Percentiles rank a stretch among this genome's conserved stretches.
phyloP scores from a whole-genome alignment of 2,888 invertebrate species.

The Leucoma salicis region DNA sequence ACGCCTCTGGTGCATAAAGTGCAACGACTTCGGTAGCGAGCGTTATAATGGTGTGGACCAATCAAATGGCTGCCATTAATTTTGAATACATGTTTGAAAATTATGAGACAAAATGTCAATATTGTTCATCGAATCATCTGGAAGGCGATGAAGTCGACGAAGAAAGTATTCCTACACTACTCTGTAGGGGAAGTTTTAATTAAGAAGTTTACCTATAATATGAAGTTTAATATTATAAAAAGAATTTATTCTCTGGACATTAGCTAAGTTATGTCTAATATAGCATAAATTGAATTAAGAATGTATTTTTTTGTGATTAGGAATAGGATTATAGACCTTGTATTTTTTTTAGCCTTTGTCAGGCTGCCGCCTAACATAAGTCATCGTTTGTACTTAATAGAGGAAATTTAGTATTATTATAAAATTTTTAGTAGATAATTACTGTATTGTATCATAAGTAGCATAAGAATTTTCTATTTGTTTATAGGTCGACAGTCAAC shows the following conservation, averaged over 20 bases:
- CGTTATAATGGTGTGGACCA: background rate
- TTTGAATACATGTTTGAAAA: background rate
- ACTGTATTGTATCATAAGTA: constrained; percentile 16
- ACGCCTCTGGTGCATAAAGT: constrained; percentile 39
- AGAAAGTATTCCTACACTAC: background rate
- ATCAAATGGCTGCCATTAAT: background rate
- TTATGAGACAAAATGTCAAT: background rate
- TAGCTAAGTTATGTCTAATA: too few relatives aligned
- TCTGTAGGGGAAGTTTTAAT: too few relatives aligned
- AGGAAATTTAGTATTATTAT: constrained; percentile 50
- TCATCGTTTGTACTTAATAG: constrained; percentile 64
- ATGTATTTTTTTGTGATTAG: background rate
- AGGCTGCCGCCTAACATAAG: constrained; percentile 65
- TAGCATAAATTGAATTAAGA: background rate
- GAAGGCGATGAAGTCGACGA: background rate
- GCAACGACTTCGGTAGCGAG: constrained; percentile 30
- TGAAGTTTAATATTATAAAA: too few relatives aligned
- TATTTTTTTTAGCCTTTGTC: constrained; percentile 60
- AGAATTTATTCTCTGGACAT: too few relatives aligned
- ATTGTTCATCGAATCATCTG: background rate
- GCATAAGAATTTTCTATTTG: too few relatives aligned
- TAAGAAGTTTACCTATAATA: too few relatives aligned
- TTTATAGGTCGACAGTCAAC: too few relatives aligned
- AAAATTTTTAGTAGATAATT: constrained; percentile 21
- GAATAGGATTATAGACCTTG: too few relatives aligned